Conservation (phyloP, 2,113 vertebrate genomes). For the Thalassarche chlororhynchos region DNA sequence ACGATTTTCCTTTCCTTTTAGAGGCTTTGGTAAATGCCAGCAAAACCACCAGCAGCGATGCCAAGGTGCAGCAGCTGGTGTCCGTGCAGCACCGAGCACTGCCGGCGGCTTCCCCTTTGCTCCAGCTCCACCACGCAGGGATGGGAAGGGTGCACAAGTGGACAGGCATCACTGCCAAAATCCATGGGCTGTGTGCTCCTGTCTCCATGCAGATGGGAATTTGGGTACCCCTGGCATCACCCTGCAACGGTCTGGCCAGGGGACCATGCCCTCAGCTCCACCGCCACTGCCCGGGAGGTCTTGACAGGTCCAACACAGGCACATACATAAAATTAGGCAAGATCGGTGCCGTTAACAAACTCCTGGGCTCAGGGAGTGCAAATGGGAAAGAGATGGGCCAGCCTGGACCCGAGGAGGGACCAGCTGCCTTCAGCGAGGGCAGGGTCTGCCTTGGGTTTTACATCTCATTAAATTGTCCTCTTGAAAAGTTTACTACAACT, state of each 20-base stretch:
- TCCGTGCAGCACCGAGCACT: background rate
- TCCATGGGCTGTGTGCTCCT: background rate
- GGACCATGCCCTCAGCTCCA: background rate
- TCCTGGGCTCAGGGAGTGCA: accelerated
- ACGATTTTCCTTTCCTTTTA: conserved; percentile 32
- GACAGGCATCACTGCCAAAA: background rate
- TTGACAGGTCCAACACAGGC: background rate
- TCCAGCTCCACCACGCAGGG: background rate
- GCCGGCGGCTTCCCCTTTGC: accelerated
- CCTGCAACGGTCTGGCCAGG: background rate
- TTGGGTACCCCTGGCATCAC: background rate
- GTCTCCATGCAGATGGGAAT: accelerated
- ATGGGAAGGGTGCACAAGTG: background rate
- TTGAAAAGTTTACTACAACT: accelerated
- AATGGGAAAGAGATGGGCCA: background rate
- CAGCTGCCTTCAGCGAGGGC: background rate
- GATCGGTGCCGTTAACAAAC: accelerated
- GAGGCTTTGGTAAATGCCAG: background rate
- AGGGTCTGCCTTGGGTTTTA: background rate
- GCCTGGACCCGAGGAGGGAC: background rate
- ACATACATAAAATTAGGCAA: accelerated
- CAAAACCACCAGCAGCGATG: accelerated
- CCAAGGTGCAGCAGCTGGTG: background rate
- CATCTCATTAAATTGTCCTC: background rate
- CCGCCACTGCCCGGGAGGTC: background rate